These are phyloP conservation scores for Sorex fumeus DNA, from an alignment of 2,113 vertebrate genomes.

Conservation along the genomic window DNA sequence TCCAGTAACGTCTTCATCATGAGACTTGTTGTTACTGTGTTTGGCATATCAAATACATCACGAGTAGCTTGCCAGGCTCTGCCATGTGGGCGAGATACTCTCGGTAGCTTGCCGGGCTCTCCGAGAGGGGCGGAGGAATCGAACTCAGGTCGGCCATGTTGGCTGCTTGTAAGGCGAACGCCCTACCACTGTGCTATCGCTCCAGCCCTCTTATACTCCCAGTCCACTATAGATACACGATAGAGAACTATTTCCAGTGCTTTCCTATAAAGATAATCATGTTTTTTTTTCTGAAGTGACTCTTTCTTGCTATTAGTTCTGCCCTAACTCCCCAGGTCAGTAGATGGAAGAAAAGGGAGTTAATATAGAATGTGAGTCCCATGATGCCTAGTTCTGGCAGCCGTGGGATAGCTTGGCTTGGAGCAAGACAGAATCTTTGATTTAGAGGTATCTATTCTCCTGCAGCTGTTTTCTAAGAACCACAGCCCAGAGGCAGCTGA, in stretches of 20 bases:
- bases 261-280: not conserved
- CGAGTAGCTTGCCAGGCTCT: no score
- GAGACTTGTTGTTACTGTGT: no score
- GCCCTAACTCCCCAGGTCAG: not conserved
- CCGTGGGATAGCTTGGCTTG: rapidly evolving
- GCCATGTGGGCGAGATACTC: no score
- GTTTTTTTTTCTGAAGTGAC: not conserved
- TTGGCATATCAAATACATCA: no score
- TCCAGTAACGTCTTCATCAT: no score
- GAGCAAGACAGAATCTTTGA: not conserved
- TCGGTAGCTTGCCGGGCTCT: no score
- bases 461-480: not conserved
- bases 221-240: not conserved
- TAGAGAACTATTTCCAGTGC: no score
- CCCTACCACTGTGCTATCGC: no score
- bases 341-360: not conserved
- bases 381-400: not conserved
- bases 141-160: no score
- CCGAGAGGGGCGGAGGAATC: no score
- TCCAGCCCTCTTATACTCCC: no score
- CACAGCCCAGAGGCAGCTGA: not conserved
- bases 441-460: not conserved
- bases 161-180: no score
- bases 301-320: not conserved
- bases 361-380: not conserved